Evolutionary conservation across 2,888 invertebrate genomes (phyloP).

Genomic region (Melitaea athalia): DNA sequence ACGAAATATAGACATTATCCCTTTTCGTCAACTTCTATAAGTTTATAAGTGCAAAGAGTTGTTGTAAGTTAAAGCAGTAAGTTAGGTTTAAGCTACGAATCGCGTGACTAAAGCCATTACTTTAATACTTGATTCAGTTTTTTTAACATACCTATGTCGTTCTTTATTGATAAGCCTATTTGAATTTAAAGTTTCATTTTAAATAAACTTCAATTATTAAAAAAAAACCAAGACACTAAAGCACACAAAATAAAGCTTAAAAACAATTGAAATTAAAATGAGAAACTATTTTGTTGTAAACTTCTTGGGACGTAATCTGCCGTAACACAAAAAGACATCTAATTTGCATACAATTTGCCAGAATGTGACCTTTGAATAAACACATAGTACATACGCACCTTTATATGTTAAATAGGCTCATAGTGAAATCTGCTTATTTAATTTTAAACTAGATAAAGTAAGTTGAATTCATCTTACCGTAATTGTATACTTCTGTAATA

Average conservation of each 20-base stretch:
- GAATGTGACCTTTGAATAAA: neutral
- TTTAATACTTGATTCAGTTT: neutral
- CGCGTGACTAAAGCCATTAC: conserved; percentile 17
- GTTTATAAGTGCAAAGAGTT: neutral
- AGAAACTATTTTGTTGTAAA: neutral
- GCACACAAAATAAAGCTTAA: no score
- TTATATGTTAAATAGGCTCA: conserved; percentile 4
- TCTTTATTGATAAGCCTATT: neutral
- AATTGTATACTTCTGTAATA: neutral
- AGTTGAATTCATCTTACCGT: neutral
- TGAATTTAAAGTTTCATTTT: neutral
- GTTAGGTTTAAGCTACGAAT: neutral
- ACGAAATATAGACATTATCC: neutral
- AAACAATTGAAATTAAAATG: neutral
- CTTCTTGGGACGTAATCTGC: neutral
- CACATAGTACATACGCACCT: neutral
- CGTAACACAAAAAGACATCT: neutral
- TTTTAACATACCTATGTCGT: neutral
- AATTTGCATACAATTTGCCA: neutral
- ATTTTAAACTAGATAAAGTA: conserved; percentile 6
- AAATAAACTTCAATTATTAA: neutral
- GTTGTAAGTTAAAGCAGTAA: conserved; percentile 8
- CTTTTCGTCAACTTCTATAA: neutral
- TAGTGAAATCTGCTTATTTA: conserved; percentile 6
- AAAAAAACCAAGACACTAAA: neutral